A percentile compares a stretch with the other conserved stretches of the same genome.
phyloP scores from a whole-genome alignment of 2,113 vertebrate species.

The Pterocles gutturalis region DNA sequence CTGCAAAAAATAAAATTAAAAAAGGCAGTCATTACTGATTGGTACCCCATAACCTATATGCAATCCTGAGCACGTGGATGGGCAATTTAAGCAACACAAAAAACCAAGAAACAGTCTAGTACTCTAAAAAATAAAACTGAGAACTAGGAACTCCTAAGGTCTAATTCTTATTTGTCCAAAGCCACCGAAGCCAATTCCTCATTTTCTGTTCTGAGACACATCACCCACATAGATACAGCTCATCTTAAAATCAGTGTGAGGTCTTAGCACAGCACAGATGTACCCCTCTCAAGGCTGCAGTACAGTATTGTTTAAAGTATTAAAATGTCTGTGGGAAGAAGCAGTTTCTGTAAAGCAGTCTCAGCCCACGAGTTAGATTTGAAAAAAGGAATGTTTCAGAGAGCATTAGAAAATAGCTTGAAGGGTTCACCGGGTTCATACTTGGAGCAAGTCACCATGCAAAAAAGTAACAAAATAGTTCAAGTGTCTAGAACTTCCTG shows the following conservation, averaged over 20 bases:
- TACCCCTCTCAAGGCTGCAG: background rate
- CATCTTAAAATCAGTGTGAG: background rate
- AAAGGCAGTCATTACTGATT: background rate
- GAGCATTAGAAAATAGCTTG: slow-evolving; percentile 2
- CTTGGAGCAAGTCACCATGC: slow-evolving; percentile 2
- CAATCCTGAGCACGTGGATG: background rate
- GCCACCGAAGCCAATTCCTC: background rate
- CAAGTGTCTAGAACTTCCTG: background rate
- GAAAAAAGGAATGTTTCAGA: slow-evolving; percentile 17
- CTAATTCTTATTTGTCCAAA: background rate
- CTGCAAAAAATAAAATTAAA: slow-evolving; percentile 66
- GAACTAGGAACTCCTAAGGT: background rate
- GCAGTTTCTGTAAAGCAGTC: slow-evolving; percentile 24
- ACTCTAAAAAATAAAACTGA: background rate
- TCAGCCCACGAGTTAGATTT: slow-evolving; percentile 27
- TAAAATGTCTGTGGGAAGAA: slow-evolving; percentile 56
- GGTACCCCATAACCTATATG: background rate
- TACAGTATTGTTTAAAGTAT: slow-evolving; percentile 33
- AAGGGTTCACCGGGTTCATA: background rate
- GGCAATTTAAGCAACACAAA: background rate
- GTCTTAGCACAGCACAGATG: background rate
- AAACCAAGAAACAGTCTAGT: background rate
- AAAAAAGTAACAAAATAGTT: background rate
- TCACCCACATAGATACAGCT: background rate
- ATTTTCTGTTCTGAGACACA: background rate